Conservation (phyloP, 2,797 vertebrate genomes). For the Syndactyla subalaris region DNA sequence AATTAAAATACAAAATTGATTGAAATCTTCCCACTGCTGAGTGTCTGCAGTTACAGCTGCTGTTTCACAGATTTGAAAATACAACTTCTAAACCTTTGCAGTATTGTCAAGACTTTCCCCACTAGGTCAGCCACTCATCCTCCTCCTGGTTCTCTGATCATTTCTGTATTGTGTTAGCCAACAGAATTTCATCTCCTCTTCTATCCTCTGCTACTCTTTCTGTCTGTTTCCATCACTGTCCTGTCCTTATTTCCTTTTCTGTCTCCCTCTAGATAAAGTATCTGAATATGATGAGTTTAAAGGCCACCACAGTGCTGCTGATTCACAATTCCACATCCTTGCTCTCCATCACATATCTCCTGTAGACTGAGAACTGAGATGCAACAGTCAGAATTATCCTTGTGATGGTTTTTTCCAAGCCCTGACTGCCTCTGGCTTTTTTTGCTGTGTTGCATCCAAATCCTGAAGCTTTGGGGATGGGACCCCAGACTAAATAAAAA, state of each 20-base stretch:
- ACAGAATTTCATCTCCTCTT: background rate
- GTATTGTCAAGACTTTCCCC: background rate
- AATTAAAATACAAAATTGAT: background rate
- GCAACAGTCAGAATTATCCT: background rate
- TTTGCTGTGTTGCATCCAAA: rapidly evolving
- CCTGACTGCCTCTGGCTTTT: background rate
- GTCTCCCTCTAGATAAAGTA: background rate
- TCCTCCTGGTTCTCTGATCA: background rate
- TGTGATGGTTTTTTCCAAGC: background rate
- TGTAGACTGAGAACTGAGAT: background rate
- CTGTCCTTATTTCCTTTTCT: background rate
- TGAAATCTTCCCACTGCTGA: background rate
- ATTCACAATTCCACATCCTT: background rate
- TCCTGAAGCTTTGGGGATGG: background rate
- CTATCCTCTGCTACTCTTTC: background rate
- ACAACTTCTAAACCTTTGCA: background rate
- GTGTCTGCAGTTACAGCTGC: background rate
- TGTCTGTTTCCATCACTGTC: background rate
- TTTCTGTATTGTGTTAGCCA: background rate
- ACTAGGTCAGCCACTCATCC: background rate
- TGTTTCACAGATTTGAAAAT: background rate
- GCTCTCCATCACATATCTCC: background rate
- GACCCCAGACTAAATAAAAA: background rate
- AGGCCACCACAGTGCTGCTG: rapidly evolving
- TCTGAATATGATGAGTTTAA: background rate